Conservation (phyloP, 2,888 invertebrate species). For the Polyommatus iphigenia region DNA sequence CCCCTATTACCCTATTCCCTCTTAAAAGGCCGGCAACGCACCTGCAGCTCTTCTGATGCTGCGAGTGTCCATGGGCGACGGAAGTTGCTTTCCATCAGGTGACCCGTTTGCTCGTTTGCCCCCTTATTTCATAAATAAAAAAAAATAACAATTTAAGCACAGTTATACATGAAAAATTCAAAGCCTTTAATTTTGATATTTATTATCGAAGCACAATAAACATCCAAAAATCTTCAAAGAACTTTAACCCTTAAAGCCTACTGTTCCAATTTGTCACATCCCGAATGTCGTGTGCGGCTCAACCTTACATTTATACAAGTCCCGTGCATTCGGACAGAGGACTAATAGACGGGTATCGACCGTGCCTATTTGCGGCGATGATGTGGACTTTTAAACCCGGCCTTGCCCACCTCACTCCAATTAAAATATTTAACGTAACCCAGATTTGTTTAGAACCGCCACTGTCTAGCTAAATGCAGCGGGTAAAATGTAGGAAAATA, state of each 20-base stretch:
- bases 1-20: too few species aligned
- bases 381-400: constrained; percentile 10
- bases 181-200: too few species aligned
- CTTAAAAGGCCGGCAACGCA: too few species aligned
- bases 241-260: background rate
- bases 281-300: background rate
- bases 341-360: constrained; percentile 10
- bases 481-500: background rate
- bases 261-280: background rate
- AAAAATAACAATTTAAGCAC: too few species aligned
- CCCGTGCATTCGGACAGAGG: background rate
- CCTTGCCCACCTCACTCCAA: constrained; percentile 15
- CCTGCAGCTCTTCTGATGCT: too few species aligned
- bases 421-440: constrained; percentile 22
- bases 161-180: too few species aligned
- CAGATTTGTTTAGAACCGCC: constrained; percentile 13
- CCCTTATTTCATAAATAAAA: too few species aligned
- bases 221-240: background rate
- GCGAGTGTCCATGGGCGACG: too few species aligned
- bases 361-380: constrained; percentile 17
- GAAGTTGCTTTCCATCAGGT: too few species aligned
- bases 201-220: too few species aligned
- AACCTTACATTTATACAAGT: constrained; percentile 10
- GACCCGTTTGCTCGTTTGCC: too few species aligned
- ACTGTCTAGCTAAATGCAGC: constrained; percentile 3